These are phyloP conservation scores for Luperina nickerlii DNA, from an alignment of 2,888 invertebrate species.

Conservation along the genomic window DNA sequence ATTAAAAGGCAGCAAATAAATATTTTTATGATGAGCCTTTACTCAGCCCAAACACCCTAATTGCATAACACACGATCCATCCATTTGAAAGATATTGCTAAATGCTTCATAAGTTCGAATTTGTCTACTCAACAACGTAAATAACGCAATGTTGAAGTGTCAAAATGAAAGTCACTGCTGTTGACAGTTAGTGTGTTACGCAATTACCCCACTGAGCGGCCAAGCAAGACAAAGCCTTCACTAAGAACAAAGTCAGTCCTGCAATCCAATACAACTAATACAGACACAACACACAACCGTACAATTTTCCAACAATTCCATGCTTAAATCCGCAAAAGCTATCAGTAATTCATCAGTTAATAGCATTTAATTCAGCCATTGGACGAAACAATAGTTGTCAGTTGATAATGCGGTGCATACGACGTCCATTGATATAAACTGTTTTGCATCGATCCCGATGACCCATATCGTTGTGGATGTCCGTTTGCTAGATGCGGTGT, in stretches of 20 bases:
- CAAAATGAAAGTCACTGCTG: no score
- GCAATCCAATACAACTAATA: conserved; percentile 1
- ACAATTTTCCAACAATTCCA: conserved; percentile 34
- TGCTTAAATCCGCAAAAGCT: conserved; percentile 37
- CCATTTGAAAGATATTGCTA: no score
- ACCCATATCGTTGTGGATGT: conserved; percentile 44
- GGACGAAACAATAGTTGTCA: conserved; percentile 57
- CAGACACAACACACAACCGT: background rate
- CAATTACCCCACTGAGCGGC: no score
- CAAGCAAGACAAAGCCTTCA: no score
- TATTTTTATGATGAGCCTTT: background rate
- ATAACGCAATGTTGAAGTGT: no score
- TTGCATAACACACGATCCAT: no score
- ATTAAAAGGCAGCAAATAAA: background rate
- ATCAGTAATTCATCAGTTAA: conserved; percentile 65
- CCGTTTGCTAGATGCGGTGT: conserved; percentile 35
- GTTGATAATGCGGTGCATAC: conserved; percentile 55
- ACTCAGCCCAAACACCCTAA: background rate
- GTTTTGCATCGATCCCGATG: conserved; percentile 61
- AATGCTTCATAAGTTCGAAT: no score
- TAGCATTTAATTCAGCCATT: conserved; percentile 59
- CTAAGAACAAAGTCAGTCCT: no score
- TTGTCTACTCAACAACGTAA: no score
- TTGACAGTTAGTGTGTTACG: no score
- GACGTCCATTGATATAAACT: conserved; percentile 57